Conservation (phyloP, 2,888 invertebrate species). For the Phortica okadai region DNA sequence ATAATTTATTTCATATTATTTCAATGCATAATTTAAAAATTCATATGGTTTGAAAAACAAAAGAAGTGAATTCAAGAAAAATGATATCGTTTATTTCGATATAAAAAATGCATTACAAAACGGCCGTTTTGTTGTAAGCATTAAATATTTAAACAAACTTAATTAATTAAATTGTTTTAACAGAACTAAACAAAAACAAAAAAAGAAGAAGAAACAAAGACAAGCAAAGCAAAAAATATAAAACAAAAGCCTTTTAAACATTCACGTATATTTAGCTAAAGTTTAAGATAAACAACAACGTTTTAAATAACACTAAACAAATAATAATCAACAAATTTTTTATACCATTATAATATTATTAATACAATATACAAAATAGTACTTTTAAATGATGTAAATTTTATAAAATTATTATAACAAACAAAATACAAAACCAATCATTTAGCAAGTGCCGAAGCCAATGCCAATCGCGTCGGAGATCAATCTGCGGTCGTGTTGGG, state of each 20-base stretch:
- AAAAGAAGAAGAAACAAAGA: neutral
- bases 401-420: neutral
- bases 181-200: neutral
- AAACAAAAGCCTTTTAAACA: neutral
- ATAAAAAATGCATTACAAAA: slow-evolving; percentile 23
- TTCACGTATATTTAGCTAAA: too few relatives aligned
- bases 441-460: neutral
- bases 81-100: slow-evolving; percentile 35
- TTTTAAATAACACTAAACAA: too few relatives aligned
- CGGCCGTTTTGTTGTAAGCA: slow-evolving; percentile 26
- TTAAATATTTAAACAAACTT: neutral
- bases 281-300: too few relatives aligned
- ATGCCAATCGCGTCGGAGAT: too few relatives aligned
- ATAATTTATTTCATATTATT: slow-evolving; percentile 49
- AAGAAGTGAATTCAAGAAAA: too few relatives aligned
- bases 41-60: too few relatives aligned
- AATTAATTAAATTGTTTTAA: too few relatives aligned
- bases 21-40: slow-evolving; percentile 37
- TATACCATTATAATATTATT: neutral
- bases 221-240: neutral
- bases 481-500: too few relatives aligned
- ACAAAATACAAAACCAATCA: neutral
- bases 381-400: too few relatives aligned
- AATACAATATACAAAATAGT: neutral
- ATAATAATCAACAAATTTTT: too few relatives aligned